Base-by-base conservation (phyloP, 2,113 vertebrate genomes). In the Elephas maximus region DNA sequence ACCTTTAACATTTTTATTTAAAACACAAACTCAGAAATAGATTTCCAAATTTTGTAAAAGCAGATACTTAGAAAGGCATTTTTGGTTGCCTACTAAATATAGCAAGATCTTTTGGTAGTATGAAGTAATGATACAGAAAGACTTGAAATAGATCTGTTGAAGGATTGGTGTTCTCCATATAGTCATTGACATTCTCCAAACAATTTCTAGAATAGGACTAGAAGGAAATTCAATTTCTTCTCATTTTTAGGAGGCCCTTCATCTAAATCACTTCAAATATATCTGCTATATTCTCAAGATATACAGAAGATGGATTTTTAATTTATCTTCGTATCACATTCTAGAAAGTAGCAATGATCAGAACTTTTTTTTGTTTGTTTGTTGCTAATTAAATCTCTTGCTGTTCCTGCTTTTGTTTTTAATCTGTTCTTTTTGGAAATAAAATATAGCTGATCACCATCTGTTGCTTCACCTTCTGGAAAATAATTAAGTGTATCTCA, bases 191-290 rank as follows among this genome's bases (percentile, higher is more conserved):
- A 2, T 60, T 41, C 8, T 86, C 48, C n/a, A 21, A 30, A 57
- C 3, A 37, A 7, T 45, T 86, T 93, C 76, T 69, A 41, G 30
- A 78, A 86, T 24, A 45, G 4, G 1, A 51, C 63, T 77, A 24
- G 30, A 48, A 90, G 18, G 60, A 91, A 83, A 94, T 4, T 69
- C 37, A 83, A 78, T 57, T 91, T 89, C 62, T 26, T 78, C 20
- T 95, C 53, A 15, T 93, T 97, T 90, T 96, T 83, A 94, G 91
- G 57, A 87, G 18, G 41, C 0, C 23, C 7, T 94, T 88, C 45
- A 57, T 48, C 21, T 77, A 48, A 69, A 71, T 28, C 3, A 81
- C 24, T 15, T 33, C 33, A 94, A 81, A 37, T 62, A 80, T 24
- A 87, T 69, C 5, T 84, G 14, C 24, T 26, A 10, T 82, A 30